Evolutionary conservation across 2,888 invertebrate species (phyloP), one percentile per base, ranked within the genome.

Genomic region (Drosophila neutralis): DNA sequence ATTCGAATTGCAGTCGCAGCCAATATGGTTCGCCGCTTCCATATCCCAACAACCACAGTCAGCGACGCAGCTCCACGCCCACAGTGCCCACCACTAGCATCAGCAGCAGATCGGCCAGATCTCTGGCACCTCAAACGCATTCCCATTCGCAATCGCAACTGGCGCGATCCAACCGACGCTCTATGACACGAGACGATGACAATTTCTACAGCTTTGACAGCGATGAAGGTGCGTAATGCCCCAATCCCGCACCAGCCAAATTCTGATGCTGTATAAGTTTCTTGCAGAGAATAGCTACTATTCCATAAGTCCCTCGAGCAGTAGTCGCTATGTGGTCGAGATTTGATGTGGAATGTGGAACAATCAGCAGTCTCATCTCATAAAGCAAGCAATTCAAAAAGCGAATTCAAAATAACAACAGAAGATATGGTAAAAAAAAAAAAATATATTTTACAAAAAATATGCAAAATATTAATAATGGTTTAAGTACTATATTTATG

Each of bases 181-280:
- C 91, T 52, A 82, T 91, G 88, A 86, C 90, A 52, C 88, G 89
- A 69, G 92, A 92, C 57, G 92, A 92, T 78, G 92, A 92, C 35
- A 90, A 90, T 36, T 92, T 91, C 58, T 92, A 91, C 73, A 92
- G 92, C 62, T 92, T 92, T 82, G 92, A 92, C 77, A 92, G 92
- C 82, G 92, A 92, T 81, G 92, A 92, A 87, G 92, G 92, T 92
- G 52, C 61, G 88, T 73, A 35, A 11, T 33, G 11, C 0, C 29
- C 4, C 15, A 15, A 15, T 2, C 49, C 35, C 33, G 1, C 21
- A 33, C 1, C 18, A 24, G 21, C 10, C 31, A 8, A 4, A 45
- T 6, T 42, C 11, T 10, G 3, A 45, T 15, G 45, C 35, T 8
- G 4, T 42, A 6, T 15, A 0, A n/a, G 49, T 33, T 21, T 65